Evolutionary conservation across 1,140 invertebrate species (phyloP).

Genomic region (Heliconius hermathena): DNA sequence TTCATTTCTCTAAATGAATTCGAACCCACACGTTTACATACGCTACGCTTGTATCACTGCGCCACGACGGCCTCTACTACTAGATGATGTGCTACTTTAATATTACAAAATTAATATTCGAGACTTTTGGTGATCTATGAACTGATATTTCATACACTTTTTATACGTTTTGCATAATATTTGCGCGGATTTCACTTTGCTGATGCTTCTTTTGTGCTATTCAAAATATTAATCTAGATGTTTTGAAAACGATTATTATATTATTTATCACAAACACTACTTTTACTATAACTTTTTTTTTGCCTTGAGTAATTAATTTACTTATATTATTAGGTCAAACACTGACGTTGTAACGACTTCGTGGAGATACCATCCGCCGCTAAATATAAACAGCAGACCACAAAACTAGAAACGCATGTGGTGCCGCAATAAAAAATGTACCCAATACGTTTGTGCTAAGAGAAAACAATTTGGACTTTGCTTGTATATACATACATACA

Average conservation of each 20-base stretch:
- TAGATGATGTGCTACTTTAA: background rate
- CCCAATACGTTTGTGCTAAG: background rate
- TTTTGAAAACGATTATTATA: background rate
- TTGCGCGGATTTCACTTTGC: background rate
- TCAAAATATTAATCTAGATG: background rate
- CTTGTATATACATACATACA: too few species aligned
- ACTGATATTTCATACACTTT: background rate
- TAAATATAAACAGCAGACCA: constrained; percentile 35
- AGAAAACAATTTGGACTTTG: background rate
- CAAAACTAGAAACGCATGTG: constrained; percentile 15
- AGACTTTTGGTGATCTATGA: background rate
- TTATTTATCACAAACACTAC: background rate
- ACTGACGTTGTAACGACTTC: constrained; percentile 57
- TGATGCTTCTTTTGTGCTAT: background rate
- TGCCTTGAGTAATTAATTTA: constrained; percentile 44
- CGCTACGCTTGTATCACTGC: too few species aligned
- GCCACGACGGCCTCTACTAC: background rate
- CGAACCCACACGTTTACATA: too few species aligned
- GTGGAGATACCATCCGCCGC: constrained; percentile 45
- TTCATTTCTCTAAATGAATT: too few species aligned
- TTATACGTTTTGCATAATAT: background rate
- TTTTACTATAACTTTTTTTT: background rate
- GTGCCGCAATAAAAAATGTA: constrained; percentile 6
- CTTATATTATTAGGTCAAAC: constrained; percentile 56
- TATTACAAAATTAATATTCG: background rate